A percentile compares a stretch with the other conserved stretches of the same genome.
These are phyloP conservation scores for Theocolax elegans DNA, from an alignment of 1,140 invertebrate genomes.

Conservation along the genomic window DNA sequence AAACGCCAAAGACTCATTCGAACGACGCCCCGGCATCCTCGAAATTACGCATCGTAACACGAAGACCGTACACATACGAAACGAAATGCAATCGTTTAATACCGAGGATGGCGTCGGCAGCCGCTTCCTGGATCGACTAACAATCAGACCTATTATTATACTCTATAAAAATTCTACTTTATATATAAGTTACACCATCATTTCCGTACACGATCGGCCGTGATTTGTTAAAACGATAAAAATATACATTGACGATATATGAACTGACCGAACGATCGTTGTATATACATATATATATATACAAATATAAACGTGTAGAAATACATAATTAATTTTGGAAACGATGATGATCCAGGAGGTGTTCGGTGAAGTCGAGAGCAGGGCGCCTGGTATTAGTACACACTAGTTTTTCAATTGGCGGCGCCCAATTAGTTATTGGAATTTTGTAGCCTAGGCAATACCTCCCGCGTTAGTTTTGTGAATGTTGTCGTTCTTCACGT, in stretches of 20 bases:
- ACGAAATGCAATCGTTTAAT: background rate
- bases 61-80: background rate
- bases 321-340: too few species aligned
- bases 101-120: conserved; percentile 35
- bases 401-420: conserved; percentile 61
- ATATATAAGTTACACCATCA: background rate
- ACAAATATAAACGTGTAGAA: too few species aligned
- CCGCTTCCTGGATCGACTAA: conserved; percentile 32
- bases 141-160: background rate
- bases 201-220: too few species aligned
- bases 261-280: too few species aligned
- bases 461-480: conserved; percentile 61
- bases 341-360: conserved; percentile 42
- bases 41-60: background rate
- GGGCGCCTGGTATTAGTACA: conserved; percentile 67
- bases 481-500: conserved; percentile 57
- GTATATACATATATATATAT: background rate
- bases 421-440: conserved; percentile 66
- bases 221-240: too few species aligned
- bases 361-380: conserved; percentile 58
- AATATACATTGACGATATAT: too few species aligned
- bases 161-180: background rate
- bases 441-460: conserved; percentile 66
- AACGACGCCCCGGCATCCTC: conserved; percentile 35
- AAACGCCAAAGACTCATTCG: conserved; percentile 41